These are phyloP conservation scores for Apamea epomidion DNA, from an alignment of 2,888 invertebrate species.

Conservation along the genomic window DNA sequence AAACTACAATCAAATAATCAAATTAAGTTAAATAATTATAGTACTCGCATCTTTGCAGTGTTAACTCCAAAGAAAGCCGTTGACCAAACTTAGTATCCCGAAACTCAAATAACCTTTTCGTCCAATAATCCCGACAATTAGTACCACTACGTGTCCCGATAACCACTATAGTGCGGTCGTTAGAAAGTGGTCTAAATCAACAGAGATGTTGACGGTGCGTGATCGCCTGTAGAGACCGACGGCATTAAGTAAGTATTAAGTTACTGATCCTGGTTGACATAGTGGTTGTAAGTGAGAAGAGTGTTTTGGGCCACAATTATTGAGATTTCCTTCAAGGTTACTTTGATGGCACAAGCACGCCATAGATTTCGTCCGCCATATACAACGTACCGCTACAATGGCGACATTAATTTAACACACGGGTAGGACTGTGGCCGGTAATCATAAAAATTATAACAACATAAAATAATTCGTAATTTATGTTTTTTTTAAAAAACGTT, in stretches of 20 bases:
- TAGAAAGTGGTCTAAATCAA: constrained; percentile 58
- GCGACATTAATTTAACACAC: too few species aligned
- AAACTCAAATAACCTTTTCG: constrained; percentile 31
- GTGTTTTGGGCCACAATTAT: background rate
- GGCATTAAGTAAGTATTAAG: constrained; percentile 16
- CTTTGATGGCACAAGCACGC: background rate
- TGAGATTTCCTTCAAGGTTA: background rate
- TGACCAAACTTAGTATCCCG: background rate
- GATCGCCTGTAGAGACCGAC: constrained; percentile 12
- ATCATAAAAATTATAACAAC: too few species aligned
- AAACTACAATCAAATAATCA: too few species aligned
- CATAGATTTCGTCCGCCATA: background rate
- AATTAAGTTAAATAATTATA: too few species aligned
- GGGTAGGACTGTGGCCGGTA: too few species aligned
- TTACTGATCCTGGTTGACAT: background rate
- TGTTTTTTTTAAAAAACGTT: too few species aligned
- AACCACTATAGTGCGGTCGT: constrained; percentile 28
- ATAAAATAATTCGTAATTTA: too few species aligned
- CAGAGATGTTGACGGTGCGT: constrained; percentile 44
- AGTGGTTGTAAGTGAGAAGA: background rate
- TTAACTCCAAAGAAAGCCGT: background rate
- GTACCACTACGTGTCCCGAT: constrained; percentile 27
- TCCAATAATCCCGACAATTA: constrained; percentile 48
- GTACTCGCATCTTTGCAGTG: too few species aligned
- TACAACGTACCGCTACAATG: too few species aligned